phyloP scores from a whole-genome alignment of 2,888 invertebrate species.

The Aphodius granarius region DNA sequence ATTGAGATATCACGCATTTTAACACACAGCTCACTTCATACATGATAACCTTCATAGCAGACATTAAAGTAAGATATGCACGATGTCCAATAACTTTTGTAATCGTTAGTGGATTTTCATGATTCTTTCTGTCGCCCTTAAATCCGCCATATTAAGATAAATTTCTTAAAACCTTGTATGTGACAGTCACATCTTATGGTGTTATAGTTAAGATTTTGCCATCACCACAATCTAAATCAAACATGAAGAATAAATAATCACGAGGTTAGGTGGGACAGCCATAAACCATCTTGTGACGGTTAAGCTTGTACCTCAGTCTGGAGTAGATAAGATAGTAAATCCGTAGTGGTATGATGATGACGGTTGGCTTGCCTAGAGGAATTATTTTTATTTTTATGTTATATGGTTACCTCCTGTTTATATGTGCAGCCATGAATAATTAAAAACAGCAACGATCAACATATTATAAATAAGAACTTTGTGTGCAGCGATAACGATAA shows the following conservation, averaged over 20 bases:
- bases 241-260: neutral
- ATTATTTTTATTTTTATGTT: neutral
- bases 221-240: neutral
- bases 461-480: neutral
- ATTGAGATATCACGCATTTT: neutral
- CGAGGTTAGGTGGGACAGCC: neutral
- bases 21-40: neutral
- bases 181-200: neutral
- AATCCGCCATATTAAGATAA: no score
- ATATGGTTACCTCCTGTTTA: neutral
- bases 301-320: constrained; percentile 4
- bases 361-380: neutral
- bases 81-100: neutral
- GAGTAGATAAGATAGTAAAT: constrained; percentile 6
- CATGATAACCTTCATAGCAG: neutral
- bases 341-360: neutral
- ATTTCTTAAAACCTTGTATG: no score
- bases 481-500: neutral
- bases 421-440: neutral
- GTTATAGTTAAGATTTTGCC: neutral
- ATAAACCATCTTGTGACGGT: neutral
- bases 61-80: neutral
- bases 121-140: neutral
- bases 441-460: neutral
- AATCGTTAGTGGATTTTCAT: neutral